Base-by-base conservation (phyloP, 2,113 vertebrate genomes). In the Catharus minimus region DNA sequence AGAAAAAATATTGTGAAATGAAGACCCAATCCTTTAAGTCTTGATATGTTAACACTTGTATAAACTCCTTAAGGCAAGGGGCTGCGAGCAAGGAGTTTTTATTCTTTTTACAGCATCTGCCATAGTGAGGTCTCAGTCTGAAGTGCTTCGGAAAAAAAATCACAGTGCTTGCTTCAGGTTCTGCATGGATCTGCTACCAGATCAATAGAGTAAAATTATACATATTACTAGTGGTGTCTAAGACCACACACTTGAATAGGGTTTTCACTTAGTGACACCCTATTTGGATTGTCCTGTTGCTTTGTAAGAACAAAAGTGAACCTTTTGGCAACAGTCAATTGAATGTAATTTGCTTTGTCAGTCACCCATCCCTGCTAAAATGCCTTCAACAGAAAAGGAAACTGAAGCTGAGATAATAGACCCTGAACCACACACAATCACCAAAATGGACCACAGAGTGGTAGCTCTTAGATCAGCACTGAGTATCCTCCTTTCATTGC, bases 21-120 rank as follows among this genome's bases (percentile, higher is more conserved):
- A 88, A 82, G 71, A 46, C 39, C 94, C 78, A 87, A 39, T 87
- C 91, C 85, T 44, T 89, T 67, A 89, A 94, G 33, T 90, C 12
- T 3, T 90, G 86, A 89, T 93, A 92, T 91, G 81, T 66, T 81
- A 93, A 89, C 69, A 84, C 49, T 92, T 89, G 47, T 44, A 66
- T 79, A 88, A 77, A 91, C 43, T 89, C 61, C 66, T 75, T 49
- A 78, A 77, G 69, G 79, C 32, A 93, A 38, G 27, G 8, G 16
- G 68, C 41, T 53, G 53, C 38, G 21, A 67, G 36, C 44, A 67
- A 66, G 26, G 17, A 84, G 30, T 38, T 83, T 80, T 74, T 64
- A 49, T 81, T 94, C 49, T 50, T 79, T 90, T 62, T 67, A 81
- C 47, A 76, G 61, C 33, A 77, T 81, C 68, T 83, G 33, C 38